Base-by-base conservation (phyloP, 1,140 invertebrate species). In the Triops cancriformis region DNA sequence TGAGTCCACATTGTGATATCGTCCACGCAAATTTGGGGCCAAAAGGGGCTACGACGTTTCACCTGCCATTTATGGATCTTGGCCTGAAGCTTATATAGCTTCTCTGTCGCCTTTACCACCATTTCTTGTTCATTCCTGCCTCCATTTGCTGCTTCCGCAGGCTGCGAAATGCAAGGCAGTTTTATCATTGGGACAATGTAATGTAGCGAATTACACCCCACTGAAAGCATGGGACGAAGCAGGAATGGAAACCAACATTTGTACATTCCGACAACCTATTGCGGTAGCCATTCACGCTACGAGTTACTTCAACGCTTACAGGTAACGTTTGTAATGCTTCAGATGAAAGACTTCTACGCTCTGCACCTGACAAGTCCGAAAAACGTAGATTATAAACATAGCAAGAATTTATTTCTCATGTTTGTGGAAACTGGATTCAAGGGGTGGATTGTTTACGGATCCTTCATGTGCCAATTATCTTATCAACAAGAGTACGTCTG, bases 261-360 rank as follows among this genome's bases (percentile, higher is more conserved):
- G 86, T 2, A 81, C 85, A 64, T 23, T 64, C 9, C 85, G 86
- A 77, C 87, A 88, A 23, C 88, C 88, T 9, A 80, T 89, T 3
- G 84, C 86, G 7, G 85, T 88, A 2, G 84, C 84, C 6, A 88
- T 88, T 81, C 82, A 86, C 79, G 87, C 51, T 9, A 23, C n/a
- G 4, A n/a, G 5, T 18, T 23, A n/a, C 18, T 64, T 64, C 51
- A 64, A 64, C 10, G 3, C n/a, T 10, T 64, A 64, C n/a, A 64
- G 18, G 51, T 64, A 64, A 64, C 6, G 5, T 4, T 64, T 64
- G 14, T 14, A n/a, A 23, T n/a, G 10, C 4, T 0, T 64, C 51
- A 45, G 11, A 12, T 7, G 11, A 1, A 12, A 45, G 43, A 12
- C 14, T 64, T 64, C 6, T 14, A n/a, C 14, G n/a, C 18, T n/a